Evolutionary conservation across 2,888 invertebrate species (phyloP).

Genomic region (Agapostemon virescens): DNA sequence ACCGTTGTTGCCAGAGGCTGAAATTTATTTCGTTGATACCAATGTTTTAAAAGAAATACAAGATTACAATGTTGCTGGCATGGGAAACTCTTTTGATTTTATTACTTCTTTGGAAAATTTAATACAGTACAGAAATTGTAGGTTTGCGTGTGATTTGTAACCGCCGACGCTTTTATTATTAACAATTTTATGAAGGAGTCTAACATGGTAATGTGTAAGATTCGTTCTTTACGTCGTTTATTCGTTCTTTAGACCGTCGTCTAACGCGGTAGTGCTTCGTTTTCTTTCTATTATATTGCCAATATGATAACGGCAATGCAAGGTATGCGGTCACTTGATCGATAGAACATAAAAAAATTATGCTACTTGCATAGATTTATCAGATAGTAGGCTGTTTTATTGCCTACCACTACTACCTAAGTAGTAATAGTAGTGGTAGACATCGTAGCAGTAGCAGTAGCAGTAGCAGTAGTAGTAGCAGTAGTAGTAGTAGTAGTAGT

Average conservation of each 20-base stretch:
- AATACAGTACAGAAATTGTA: conserved; percentile 13
- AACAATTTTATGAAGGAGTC: neutral
- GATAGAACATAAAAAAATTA: neutral
- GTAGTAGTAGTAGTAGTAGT: neutral
- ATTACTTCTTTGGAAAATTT: conserved; percentile 26
- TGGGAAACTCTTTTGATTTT: conserved; percentile 28
- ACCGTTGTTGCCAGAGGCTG: neutral
- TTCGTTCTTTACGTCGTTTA: too few relatives aligned
- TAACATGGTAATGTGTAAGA: neutral
- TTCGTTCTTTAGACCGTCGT: too few relatives aligned
- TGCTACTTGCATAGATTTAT: neutral
- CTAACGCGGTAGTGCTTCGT: neutral
- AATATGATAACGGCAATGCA: neutral
- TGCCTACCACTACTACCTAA: too few relatives aligned
- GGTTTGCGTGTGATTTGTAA: neutral
- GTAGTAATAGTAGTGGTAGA: neutral
- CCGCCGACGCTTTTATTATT: neutral
- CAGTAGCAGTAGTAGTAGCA: neutral
- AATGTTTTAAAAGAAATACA: neutral
- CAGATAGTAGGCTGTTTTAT: conserved; percentile 3
- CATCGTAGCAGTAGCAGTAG: neutral
- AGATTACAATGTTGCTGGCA: neutral
- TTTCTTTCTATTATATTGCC: neutral
- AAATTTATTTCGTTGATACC: neutral
- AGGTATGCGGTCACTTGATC: neutral